A percentile compares a stretch with the other conserved stretches of the same genome.
These are phyloP conservation scores for Aelia acuminata DNA, from an alignment of 2,888 invertebrate genomes.

Conservation along the genomic window DNA sequence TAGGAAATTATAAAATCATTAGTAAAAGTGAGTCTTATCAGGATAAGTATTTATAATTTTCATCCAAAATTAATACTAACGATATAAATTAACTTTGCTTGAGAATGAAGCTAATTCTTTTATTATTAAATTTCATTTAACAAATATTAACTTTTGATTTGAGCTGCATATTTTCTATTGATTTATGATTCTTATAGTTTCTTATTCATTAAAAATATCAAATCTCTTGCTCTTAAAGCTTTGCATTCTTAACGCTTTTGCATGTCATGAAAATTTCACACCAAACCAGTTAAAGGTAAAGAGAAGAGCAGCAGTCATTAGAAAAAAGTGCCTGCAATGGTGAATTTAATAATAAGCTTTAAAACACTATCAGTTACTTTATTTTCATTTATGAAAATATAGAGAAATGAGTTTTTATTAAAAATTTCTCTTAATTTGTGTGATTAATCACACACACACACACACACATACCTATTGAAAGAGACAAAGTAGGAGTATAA, in stretches of 20 bases:
- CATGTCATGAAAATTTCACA: constrained; percentile 56
- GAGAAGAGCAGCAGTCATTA: background rate
- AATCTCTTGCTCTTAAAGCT: constrained; percentile 57
- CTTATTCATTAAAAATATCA: constrained; percentile 25
- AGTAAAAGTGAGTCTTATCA: constrained; percentile 31
- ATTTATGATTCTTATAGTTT: constrained; percentile 40
- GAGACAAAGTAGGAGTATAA: too few relatives aligned
- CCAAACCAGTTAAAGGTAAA: constrained; percentile 15
- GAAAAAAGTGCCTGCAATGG: background rate
- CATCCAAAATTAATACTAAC: constrained; percentile 39
- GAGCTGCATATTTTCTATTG: constrained; percentile 28
- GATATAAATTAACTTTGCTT: constrained; percentile 47
- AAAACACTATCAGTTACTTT: background rate
- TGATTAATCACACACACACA: background rate
- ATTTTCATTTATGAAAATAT: background rate
- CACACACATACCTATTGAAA: too few relatives aligned
- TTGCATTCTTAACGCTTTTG: constrained; percentile 60
- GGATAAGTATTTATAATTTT: constrained; percentile 33
- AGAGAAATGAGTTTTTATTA: background rate
- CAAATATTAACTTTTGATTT: constrained; percentile 46
- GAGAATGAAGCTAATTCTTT: constrained; percentile 57
- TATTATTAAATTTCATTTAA: constrained; percentile 51
- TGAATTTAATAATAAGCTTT: constrained; percentile 1
- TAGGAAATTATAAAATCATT: constrained; percentile 32
- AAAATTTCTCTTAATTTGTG: background rate